Conservation (phyloP, 2,888 invertebrate genomes). For the Sesamia inferens region DNA sequence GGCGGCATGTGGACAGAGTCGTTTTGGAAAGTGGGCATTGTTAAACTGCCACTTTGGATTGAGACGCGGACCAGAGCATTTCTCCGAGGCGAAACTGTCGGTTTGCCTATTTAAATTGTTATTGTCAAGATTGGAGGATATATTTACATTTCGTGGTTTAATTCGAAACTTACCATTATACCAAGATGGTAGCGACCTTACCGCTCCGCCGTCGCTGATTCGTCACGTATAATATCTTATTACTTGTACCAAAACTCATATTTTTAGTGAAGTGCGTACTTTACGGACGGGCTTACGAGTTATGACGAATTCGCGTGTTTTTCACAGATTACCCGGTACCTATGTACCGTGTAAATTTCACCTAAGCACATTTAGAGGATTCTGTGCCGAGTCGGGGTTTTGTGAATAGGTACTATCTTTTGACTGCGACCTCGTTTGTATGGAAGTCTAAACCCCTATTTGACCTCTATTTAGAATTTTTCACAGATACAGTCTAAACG, state of each 20-base stretch:
- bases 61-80: no score
- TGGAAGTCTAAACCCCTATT: neutral
- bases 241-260: conserved; percentile 59
- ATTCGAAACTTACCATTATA: no score
- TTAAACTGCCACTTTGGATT: no score
- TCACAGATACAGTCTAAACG: neutral
- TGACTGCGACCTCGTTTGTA: conserved; percentile 2
- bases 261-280: conserved; percentile 80
- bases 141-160: no score
- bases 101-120: no score
- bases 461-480: neutral
- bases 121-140: no score
- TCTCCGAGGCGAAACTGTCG: no score
- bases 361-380: conserved; percentile 65
- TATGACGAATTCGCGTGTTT: conserved; percentile 74
- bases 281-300: conserved; percentile 71
- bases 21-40: no score
- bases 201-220: no score
- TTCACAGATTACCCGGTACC: conserved; percentile 69
- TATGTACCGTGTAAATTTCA: conserved; percentile 63
- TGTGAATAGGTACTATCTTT: conserved; percentile 28
- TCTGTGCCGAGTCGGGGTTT: conserved; percentile 57
- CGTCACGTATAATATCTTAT: conserved; percentile 34
- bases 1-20: no score
- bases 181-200: no score